A percentile compares a stretch with the other conserved stretches of the same genome.
These are phyloP conservation scores for Psylliodes chrysocephalus DNA, from an alignment of 2,888 invertebrate species.

Conservation along the genomic window DNA sequence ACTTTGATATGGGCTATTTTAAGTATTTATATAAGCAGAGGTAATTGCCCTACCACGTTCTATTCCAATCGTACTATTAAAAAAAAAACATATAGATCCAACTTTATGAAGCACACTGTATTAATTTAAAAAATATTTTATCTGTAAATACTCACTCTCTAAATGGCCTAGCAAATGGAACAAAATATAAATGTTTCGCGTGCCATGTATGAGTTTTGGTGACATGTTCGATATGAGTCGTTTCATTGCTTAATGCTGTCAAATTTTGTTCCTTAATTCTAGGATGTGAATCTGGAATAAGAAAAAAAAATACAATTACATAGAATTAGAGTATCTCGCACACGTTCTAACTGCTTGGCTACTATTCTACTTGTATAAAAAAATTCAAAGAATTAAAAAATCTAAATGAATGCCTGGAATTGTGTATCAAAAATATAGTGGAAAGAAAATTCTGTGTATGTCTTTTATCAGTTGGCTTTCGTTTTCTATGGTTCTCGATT, in stretches of 20 bases:
- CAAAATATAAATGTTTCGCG: conserved; percentile 12
- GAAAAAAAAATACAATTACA: no score
- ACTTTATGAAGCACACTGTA: no score
- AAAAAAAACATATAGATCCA: no score
- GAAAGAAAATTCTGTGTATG: no score
- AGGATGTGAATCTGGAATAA: conserved; percentile 3
- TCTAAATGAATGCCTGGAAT: no score
- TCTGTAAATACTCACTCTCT: conserved; percentile 5
- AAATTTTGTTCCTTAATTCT: not conserved
- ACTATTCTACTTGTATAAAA: no score
- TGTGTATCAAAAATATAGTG: no score
- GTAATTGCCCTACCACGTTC: not conserved
- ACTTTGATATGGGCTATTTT: no score
- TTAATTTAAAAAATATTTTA: not conserved
- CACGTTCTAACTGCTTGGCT: no score
- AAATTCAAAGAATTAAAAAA: no score
- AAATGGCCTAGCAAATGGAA: conserved; percentile 26
- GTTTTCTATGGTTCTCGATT: not conserved
- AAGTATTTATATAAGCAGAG: no score
- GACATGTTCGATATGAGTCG: not conserved
- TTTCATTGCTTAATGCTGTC: not conserved
- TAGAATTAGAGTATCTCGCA: no score
- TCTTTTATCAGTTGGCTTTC: conserved; percentile 6
- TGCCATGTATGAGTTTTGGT: not conserved
- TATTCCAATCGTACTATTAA: not conserved